Evolutionary conservation across 2,888 invertebrate species (phyloP).

Genomic region (Tortricodes alternella): DNA sequence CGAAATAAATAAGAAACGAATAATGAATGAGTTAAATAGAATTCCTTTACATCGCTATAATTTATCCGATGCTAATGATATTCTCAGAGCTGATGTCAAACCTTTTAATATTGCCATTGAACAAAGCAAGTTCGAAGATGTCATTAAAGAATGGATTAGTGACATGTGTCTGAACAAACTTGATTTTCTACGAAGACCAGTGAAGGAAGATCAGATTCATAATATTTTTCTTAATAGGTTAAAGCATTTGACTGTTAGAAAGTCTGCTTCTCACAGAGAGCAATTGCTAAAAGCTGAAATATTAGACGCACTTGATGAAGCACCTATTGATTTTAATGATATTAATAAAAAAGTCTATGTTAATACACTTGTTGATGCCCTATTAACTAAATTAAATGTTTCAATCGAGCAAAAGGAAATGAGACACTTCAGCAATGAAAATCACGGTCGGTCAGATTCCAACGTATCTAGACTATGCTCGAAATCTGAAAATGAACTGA

Average conservation of each 20-base stretch:
- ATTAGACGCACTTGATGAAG: slow-evolving; percentile 43
- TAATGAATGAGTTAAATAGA: not conserved
- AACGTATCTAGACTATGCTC: no score
- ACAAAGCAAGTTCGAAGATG: slow-evolving; percentile 36
- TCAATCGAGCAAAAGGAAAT: slow-evolving; percentile 1
- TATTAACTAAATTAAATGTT: slow-evolving; percentile 40
- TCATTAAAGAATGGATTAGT: slow-evolving; percentile 49
- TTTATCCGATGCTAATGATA: not conserved
- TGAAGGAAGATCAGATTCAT: slow-evolving; percentile 39
- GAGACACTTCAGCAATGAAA: not conserved
- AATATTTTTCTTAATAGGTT: slow-evolving; percentile 40
- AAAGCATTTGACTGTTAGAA: slow-evolving; percentile 38
- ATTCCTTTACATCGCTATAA: not conserved
- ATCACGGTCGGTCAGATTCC: not conserved
- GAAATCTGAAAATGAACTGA: slow-evolving; percentile 40
- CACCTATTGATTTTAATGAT: slow-evolving; percentile 41
- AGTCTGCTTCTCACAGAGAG: slow-evolving; percentile 35
- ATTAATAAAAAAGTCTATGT: slow-evolving; percentile 42
- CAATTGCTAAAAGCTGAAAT: slow-evolving; percentile 34
- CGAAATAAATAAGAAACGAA: not conserved
- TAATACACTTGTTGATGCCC: slow-evolving; percentile 43
- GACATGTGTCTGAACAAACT: slow-evolving; percentile 42
- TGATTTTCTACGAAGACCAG: slow-evolving; percentile 35
- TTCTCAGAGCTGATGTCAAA: slow-evolving; percentile 36
- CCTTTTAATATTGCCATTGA: slow-evolving; percentile 4